phyloP scores from a whole-genome alignment of 2,797 vertebrate species.

The Scolopax rusticola region DNA sequence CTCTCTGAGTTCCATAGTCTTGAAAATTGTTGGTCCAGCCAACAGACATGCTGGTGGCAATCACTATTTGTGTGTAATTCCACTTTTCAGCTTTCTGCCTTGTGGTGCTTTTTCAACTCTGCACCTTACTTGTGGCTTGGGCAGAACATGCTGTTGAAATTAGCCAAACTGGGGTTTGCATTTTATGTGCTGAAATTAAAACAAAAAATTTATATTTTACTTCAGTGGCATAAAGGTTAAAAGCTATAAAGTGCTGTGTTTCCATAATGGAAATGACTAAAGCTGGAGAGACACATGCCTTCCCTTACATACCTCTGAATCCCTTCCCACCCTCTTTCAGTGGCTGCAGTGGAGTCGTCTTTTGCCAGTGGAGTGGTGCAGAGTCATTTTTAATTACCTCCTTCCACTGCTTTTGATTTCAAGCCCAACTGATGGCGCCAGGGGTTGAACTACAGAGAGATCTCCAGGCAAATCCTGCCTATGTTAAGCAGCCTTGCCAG shows the following conservation, averaged over 20 bases:
- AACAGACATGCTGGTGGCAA: neutral
- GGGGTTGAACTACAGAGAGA: conserved; percentile 77
- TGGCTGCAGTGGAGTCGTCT: conserved; percentile 46
- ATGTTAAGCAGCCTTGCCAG: conserved; percentile 57
- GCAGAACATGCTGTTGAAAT: neutral
- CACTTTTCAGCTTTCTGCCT: neutral
- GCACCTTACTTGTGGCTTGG: neutral
- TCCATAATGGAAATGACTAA: conserved; percentile 29
- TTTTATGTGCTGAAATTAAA: conserved; percentile 30
- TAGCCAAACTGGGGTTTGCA: neutral
- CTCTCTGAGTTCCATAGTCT: neutral
- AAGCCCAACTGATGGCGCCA: conserved; percentile 80
- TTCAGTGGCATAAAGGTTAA: neutral
- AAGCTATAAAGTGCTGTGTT: neutral
- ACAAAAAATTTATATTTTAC: neutral
- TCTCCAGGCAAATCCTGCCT: conserved; percentile 51
- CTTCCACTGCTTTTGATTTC: conserved; percentile 74
- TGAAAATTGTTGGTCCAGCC: neutral
- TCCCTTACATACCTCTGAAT: conserved; percentile 48
- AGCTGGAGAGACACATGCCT: conserved; percentile 24
- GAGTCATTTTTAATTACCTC: conserved; percentile 75
- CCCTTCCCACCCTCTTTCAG: conserved; percentile 50
- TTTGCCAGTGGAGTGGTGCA: conserved; percentile 61
- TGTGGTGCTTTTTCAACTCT: neutral
- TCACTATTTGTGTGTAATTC: neutral